Conservation (phyloP, 2,888 invertebrate genomes). For the Sminthurides aquaticus region DNA sequence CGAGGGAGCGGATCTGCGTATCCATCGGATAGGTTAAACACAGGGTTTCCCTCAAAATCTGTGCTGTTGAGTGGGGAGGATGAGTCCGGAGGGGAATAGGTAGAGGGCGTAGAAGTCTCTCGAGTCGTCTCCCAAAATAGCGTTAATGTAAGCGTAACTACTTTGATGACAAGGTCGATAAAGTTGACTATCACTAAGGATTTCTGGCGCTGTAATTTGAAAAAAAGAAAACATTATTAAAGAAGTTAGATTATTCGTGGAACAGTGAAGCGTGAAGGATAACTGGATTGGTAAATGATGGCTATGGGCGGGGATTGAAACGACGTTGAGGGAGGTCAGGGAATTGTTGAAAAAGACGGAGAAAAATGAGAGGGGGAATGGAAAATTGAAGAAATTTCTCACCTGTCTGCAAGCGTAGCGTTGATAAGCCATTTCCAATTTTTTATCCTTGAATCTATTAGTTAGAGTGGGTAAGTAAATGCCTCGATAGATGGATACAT, state of each 20-base stretch:
- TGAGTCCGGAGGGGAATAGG: not conserved
- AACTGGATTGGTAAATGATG: no score
- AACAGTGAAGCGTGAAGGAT: no score
- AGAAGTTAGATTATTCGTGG: not conserved
- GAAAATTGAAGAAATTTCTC: no score
- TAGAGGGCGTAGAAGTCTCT: not conserved
- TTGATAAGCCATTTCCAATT: constrained; percentile 75
- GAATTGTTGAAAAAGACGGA: not conserved
- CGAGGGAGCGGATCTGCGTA: not conserved
- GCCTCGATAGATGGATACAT: constrained; percentile 57
- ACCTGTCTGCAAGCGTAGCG: constrained; percentile 69
- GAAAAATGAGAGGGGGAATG: no score
- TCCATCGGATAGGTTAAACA: not conserved
- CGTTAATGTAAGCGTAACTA: constrained; percentile 42
- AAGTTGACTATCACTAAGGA: constrained; percentile 84
- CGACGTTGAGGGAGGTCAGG: not conserved
- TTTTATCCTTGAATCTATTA: constrained; percentile 70
- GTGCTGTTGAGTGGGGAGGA: not conserved
- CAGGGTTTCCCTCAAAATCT: not conserved
- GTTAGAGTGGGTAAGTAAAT: constrained; percentile 80
- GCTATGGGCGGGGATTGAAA: no score
- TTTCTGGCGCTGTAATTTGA: constrained; percentile 64
- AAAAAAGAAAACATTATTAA: constrained; percentile 2
- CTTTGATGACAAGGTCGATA: constrained; percentile 76
- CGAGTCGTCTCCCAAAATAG: constrained; percentile 25